Conservation (phyloP, 2,888 invertebrate genomes). For the Anorthoa munda region DNA sequence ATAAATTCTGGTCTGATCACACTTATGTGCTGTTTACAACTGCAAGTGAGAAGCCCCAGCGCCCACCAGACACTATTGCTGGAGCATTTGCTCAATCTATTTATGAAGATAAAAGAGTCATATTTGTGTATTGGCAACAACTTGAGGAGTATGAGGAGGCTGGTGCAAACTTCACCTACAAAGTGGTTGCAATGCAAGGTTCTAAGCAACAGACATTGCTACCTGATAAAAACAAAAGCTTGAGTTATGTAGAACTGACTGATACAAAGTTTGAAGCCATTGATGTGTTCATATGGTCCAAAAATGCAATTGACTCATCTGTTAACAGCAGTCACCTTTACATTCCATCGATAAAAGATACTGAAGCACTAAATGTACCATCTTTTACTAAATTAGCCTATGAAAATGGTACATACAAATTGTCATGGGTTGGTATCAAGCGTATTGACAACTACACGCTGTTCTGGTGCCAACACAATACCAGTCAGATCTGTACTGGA, state of each 20-base stretch:
- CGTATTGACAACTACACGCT: slow-evolving; percentile 93
- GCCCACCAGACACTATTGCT: slow-evolving; percentile 93
- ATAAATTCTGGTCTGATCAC: slow-evolving; percentile 94
- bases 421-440: slow-evolving; percentile 93
- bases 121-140: slow-evolving; percentile 95
- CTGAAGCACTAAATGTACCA: slow-evolving; percentile 84
- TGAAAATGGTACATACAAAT: slow-evolving; percentile 93
- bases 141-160: slow-evolving; percentile 93
- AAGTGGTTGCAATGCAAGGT: slow-evolving; percentile 85
- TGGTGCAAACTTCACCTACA: slow-evolving; percentile 94
- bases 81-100: slow-evolving; percentile 94
- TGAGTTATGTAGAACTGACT: slow-evolving; percentile 91
- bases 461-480: slow-evolving; percentile 93
- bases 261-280: slow-evolving; percentile 85
- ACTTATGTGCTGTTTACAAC: slow-evolving; percentile 92
- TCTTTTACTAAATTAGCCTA: slow-evolving; percentile 94
- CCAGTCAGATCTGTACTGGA: slow-evolving; percentile 89
- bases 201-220: slow-evolving; percentile 79
- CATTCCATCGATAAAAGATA: slow-evolving; percentile 91
- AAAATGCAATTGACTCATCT: slow-evolving; percentile 92
- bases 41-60: slow-evolving; percentile 90
- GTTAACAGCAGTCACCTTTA: slow-evolving; percentile 90
- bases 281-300: slow-evolving; percentile 91
- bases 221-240: slow-evolving; percentile 89
- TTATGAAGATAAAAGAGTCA: slow-evolving; percentile 89